phyloP scores from a whole-genome alignment of 2,888 invertebrate species.

The Cerceris ruficornis region DNA sequence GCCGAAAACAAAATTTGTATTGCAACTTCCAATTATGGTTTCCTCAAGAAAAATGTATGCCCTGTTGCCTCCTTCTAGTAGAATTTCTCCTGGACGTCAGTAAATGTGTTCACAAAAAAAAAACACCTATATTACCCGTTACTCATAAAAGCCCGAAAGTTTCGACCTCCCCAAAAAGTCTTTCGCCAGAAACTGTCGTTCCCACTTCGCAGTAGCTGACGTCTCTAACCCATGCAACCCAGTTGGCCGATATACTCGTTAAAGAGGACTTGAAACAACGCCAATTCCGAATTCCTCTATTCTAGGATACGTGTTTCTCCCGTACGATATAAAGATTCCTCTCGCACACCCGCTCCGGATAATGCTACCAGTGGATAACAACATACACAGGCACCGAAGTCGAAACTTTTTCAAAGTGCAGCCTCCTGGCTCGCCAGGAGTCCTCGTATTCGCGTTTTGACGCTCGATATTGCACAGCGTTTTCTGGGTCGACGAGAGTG shows the following conservation, averaged over 20 bases:
- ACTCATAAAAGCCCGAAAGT: not conserved
- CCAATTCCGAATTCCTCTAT: not conserved
- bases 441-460: conserved; percentile 1
- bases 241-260: not conserved
- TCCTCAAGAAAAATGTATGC: too few relatives aligned
- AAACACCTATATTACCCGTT: too few relatives aligned
- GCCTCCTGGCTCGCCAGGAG: not conserved
- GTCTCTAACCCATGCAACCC: not conserved
- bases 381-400: not conserved
- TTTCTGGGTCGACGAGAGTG: not conserved
- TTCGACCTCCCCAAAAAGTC: not conserved
- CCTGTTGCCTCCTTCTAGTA: too few relatives aligned
- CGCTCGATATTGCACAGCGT: conserved; percentile 31
- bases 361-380: not conserved
- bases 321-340: not conserved
- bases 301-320: not conserved
- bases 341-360: not conserved
- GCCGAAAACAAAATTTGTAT: too few relatives aligned
- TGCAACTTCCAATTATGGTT: too few relatives aligned
- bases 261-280: conserved; percentile 13
- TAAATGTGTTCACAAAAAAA: not conserved
- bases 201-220: not conserved
- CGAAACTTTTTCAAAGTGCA: not conserved
- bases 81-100: too few relatives aligned
- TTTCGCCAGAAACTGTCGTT: not conserved